Evolutionary conservation across 2,888 invertebrate species (phyloP).

Genomic region (Germaria angustata): DNA sequence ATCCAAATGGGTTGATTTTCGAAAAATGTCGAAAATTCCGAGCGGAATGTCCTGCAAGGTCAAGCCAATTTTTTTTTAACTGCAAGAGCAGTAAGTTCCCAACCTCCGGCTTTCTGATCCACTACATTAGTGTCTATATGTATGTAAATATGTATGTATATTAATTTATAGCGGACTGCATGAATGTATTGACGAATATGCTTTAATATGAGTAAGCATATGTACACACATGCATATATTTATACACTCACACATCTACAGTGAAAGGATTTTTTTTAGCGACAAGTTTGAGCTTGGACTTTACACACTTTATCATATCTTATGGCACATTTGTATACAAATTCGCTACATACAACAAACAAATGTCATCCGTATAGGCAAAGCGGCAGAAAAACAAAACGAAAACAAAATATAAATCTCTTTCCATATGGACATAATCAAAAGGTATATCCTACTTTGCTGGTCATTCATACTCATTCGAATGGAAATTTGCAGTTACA

Average conservation of each 20-base stretch:
- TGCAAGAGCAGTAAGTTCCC: background rate
- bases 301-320: constrained; percentile 60
- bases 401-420: constrained; percentile 16
- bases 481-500: constrained; percentile 66
- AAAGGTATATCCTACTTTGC: constrained; percentile 60
- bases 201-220: background rate
- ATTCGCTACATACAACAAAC: constrained; percentile 31
- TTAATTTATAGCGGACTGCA: constrained; percentile 29
- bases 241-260: background rate
- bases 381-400: background rate
- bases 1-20: too few species aligned
- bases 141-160: too few species aligned
- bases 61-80: background rate
- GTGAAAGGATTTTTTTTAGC: background rate
- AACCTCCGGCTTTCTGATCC: background rate
- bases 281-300: constrained; percentile 25
- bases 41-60: too few species aligned
- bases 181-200: constrained; percentile 1
- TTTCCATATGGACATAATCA: constrained; percentile 59
- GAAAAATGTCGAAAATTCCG: too few species aligned
- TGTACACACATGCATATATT: background rate
- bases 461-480: constrained; percentile 65
- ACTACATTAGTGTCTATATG: constrained; percentile 41
- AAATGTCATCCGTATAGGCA: background rate
- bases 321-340: constrained; percentile 51